A percentile compares a stretch with the other conserved stretches of the same genome.
These are phyloP conservation scores for Candoia aspera DNA, from an alignment of 2,113 vertebrate species.

Conservation along the genomic window DNA sequence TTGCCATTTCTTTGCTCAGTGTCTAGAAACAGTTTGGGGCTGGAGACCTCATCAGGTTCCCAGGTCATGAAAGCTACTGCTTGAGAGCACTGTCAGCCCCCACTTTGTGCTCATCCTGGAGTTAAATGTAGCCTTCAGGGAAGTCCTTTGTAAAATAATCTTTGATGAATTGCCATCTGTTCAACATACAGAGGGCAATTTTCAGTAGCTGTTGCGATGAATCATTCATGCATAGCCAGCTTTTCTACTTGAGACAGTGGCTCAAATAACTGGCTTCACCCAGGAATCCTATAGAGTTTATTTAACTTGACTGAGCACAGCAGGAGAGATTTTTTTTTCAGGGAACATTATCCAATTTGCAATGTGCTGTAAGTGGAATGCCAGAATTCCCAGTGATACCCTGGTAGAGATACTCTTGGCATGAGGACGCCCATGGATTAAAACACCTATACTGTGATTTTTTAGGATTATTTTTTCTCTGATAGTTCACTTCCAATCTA, in stretches of 20 bases:
- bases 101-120: neutral
- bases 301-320: neutral
- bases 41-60: neutral
- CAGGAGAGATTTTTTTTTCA: neutral
- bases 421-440: neutral
- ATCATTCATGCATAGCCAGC: neutral
- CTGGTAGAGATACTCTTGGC: neutral
- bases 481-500: neutral
- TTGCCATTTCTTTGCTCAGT: neutral
- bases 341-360: neutral
- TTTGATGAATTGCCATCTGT: neutral
- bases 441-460: neutral
- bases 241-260: neutral
- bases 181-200: neutral
- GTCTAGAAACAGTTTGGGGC: neutral
- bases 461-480: neutral
- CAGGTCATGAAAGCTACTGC: neutral
- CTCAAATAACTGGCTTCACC: neutral
- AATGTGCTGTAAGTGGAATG: neutral
- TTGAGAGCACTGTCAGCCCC: neutral
- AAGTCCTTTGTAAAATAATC: neutral
- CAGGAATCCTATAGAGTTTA: neutral
- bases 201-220: neutral
- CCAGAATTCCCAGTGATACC: neutral
- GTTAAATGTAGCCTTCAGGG: neutral